Conservation (phyloP, 2,888 invertebrate species). For the Scaptomyza tumidula region DNA sequence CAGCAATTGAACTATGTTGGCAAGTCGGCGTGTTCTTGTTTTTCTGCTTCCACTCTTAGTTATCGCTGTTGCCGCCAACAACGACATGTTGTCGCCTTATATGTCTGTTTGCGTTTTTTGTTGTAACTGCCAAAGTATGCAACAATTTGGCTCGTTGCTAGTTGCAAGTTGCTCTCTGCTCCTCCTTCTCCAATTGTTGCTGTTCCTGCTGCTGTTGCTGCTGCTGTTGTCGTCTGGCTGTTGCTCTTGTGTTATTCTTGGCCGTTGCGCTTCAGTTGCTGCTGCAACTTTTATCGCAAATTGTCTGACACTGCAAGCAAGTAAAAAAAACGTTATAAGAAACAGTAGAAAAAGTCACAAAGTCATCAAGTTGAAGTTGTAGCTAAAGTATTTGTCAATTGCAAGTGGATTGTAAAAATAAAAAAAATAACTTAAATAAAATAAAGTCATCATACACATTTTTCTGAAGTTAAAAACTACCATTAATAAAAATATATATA, state of each 20-base stretch:
- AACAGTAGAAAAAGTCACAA: conserved; percentile 45
- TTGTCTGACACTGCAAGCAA: conserved; percentile 44
- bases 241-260: conserved; percentile 43
- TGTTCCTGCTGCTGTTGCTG: not conserved
- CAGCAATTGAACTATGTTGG: conserved; percentile 66
- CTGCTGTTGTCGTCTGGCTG: conserved; percentile 14
- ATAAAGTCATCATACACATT: not conserved
- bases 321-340: conserved; percentile 8
- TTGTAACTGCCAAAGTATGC: conserved; percentile 54
- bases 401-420: conserved; percentile 20
- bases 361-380: conserved; percentile 30
- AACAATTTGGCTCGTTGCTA: conserved; percentile 51
- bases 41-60: conserved; percentile 30
- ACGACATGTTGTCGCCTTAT: conserved; percentile 61
- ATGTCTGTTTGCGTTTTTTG: conserved; percentile 15
- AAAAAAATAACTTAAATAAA: conserved; percentile 1
- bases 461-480: not conserved
- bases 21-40: conserved; percentile 49
- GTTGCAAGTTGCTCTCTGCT: conserved; percentile 27
- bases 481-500: not conserved
- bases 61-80: conserved; percentile 33
- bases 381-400: conserved; percentile 28
- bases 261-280: conserved; percentile 42
- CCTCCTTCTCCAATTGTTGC: not conserved
- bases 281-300: conserved; percentile 47